phyloP scores from a whole-genome alignment of 2,113 vertebrate species.

The Coreoperca whiteheadi region DNA sequence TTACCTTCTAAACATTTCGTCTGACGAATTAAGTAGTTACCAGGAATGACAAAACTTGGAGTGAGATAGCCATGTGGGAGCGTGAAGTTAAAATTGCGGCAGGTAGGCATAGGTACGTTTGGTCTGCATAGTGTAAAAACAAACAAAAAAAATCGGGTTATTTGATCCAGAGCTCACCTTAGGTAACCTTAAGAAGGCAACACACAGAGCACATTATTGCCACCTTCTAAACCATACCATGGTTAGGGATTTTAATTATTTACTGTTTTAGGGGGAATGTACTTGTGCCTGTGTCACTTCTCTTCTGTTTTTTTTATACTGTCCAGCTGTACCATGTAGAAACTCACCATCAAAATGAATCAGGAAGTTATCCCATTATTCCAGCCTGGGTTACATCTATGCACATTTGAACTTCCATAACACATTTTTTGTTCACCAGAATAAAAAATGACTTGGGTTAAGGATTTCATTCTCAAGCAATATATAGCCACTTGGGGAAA shows the following conservation, averaged over 20 bases:
- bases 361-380: background rate
- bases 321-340: background rate
- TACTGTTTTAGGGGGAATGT: background rate
- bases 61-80: background rate
- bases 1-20: background rate
- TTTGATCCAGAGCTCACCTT: slow-evolving; percentile 2
- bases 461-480: background rate
- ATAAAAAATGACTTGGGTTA: background rate
- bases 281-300: background rate
- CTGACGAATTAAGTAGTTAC: background rate
- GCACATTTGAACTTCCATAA: background rate
- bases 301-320: background rate
- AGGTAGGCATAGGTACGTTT: background rate
- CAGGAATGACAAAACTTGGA: background rate
- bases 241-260: background rate
- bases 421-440: background rate
- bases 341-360: background rate
- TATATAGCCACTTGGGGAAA: background rate
- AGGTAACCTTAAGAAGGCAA: background rate
- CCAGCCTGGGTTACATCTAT: background rate
- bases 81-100: background rate
- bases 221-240: background rate
- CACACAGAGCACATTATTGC: background rate
- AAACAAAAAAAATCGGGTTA: too few species aligned
- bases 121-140: background rate